Evolutionary conservation across 2,113 vertebrate genomes (phyloP).

Genomic region (Laticauda laticaudata): DNA sequence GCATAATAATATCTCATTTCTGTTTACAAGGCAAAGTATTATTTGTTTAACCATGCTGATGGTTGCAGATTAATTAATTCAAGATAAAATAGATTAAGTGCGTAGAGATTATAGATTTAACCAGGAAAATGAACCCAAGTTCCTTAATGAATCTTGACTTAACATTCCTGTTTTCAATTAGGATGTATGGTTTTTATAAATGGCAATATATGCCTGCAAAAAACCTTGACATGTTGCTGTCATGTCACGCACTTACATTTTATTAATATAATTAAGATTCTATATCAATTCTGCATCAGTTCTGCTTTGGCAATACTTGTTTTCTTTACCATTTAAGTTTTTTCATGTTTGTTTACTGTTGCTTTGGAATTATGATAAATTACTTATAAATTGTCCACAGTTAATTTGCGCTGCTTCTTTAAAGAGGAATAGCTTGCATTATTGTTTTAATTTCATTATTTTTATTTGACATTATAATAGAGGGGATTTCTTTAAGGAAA

Average conservation of each 20-base stretch:
- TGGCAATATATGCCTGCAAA: not conserved
- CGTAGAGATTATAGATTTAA: not conserved
- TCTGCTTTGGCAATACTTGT: not conserved
- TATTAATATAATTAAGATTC: not conserved
- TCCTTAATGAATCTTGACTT: not conserved
- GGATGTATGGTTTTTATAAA: not conserved
- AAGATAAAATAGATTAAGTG: not conserved
- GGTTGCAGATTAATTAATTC: not conserved
- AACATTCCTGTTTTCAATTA: not conserved
- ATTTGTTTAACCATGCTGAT: not conserved
- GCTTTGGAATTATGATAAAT: not conserved
- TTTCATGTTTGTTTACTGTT: not conserved
- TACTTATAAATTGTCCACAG: not conserved
- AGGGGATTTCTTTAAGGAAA: not conserved
- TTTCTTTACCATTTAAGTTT: not conserved
- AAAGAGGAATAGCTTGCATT: not conserved
- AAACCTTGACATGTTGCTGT: not conserved
- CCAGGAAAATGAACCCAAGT: not conserved
- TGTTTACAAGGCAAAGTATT: not conserved
- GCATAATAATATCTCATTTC: not conserved
- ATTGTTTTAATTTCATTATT: not conserved
- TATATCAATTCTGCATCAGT: not conserved
- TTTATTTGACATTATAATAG: not conserved
- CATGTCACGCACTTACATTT: not conserved
- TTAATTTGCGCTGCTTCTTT: not conserved